phyloP scores from a whole-genome alignment of 2,113 vertebrate genomes.

The Planiliza haematocheilus region DNA sequence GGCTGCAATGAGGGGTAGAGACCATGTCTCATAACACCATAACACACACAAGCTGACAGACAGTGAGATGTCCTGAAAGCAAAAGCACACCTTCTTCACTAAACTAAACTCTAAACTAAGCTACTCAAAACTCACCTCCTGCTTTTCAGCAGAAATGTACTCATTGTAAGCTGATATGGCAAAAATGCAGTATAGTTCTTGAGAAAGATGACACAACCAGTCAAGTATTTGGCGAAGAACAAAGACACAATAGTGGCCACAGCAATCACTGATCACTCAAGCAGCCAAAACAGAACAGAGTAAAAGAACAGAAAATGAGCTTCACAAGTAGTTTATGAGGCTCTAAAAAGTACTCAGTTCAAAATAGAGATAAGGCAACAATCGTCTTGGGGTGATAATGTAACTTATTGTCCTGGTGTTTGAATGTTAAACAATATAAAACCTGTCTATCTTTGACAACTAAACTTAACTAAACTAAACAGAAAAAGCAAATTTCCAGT shows the following conservation, averaged over 20 bases:
- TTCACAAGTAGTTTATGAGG: not conserved
- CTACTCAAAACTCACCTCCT: not conserved
- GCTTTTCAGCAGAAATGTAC: not conserved
- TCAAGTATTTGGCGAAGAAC: not conserved
- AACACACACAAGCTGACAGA: constrained; percentile 34
- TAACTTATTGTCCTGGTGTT: not conserved
- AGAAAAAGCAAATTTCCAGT: not conserved
- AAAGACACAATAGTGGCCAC: not conserved
- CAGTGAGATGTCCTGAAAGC: constrained; percentile 32
- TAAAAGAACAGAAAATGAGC: not conserved
- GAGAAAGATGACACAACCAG: not conserved
- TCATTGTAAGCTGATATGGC: too few species aligned
- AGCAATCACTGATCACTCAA: not conserved
- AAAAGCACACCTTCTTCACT: constrained; percentile 27
- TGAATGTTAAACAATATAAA: not conserved
- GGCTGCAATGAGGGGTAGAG: constrained; percentile 32
- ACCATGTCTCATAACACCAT: constrained; percentile 31
- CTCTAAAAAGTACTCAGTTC: not conserved
- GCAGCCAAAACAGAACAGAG: not conserved
- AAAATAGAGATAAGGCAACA: not conserved
- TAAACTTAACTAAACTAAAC: not conserved
- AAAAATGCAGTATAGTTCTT: too few species aligned
- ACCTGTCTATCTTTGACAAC: not conserved
- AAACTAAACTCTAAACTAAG: constrained; percentile 24
- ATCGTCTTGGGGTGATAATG: not conserved